Evolutionary conservation across 1,140 invertebrate species (phyloP).

Genomic region (Protaetia brevitarsis): DNA sequence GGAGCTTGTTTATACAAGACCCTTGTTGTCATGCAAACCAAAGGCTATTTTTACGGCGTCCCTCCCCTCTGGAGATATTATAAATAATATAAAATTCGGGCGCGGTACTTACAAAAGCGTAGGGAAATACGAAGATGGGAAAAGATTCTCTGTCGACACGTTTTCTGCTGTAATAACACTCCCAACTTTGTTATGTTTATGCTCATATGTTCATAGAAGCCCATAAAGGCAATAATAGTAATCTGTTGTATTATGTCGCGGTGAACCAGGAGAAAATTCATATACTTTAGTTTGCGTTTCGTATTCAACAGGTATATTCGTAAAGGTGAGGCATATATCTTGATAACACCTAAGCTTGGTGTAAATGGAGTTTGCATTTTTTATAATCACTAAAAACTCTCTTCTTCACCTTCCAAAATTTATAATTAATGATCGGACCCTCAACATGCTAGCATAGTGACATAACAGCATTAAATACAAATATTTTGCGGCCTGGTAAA

Average conservation of each 20-base stretch:
- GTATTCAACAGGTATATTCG: slow-evolving; percentile 17
- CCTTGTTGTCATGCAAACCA: slow-evolving; percentile 24
- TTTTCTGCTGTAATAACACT: neutral
- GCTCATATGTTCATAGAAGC: neutral
- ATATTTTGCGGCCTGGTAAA: too few species aligned
- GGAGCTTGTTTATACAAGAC: slow-evolving; percentile 28
- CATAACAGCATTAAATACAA: too few species aligned
- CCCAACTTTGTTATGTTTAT: neutral
- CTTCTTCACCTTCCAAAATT: too few species aligned
- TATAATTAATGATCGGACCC: too few species aligned
- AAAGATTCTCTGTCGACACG: neutral
- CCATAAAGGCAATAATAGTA: slow-evolving; percentile 27
- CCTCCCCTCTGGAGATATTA: slow-evolving; percentile 4
- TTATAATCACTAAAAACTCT: too few species aligned
- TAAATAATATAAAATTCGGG: slow-evolving; percentile 27
- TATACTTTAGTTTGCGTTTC: slow-evolving; percentile 25
- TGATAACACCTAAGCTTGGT: too few species aligned
- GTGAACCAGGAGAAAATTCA: neutral
- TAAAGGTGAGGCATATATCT: too few species aligned
- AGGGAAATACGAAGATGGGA: neutral
- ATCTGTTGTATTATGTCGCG: neutral
- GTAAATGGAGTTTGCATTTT: too few species aligned
- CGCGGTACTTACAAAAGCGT: neutral
- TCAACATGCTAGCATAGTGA: too few species aligned
- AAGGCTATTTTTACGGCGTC: slow-evolving; percentile 22